phyloP scores from a whole-genome alignment of 2,888 invertebrate genomes.

The Hedychridium roseum region DNA sequence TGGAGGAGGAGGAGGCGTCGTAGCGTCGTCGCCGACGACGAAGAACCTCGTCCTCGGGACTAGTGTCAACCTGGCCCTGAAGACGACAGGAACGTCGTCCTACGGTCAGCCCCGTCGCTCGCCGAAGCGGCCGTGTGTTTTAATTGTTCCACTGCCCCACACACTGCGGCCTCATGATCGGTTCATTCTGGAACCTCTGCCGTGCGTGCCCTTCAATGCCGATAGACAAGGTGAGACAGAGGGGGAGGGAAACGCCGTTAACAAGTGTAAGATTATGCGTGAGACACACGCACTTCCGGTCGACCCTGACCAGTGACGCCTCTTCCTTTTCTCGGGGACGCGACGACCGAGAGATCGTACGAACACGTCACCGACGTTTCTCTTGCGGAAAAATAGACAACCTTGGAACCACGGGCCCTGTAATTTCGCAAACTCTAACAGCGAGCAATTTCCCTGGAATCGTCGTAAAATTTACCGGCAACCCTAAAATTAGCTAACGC shows the following conservation, averaged over 20 bases:
- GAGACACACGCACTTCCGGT: too few relatives aligned
- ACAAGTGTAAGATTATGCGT: too few relatives aligned
- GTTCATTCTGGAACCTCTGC: conserved; percentile 97
- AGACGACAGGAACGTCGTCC: conserved; percentile 11
- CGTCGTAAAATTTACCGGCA: conserved; percentile 5
- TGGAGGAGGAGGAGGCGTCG: too few relatives aligned
- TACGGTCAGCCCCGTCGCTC: conserved; percentile 38
- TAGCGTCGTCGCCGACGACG: conserved; percentile 22
- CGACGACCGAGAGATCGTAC: too few relatives aligned
- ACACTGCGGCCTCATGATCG: conserved; percentile 80
- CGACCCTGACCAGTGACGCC: too few relatives aligned
- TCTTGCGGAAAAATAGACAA: too few relatives aligned
- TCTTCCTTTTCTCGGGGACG: too few relatives aligned
- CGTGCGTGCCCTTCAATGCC: conserved; percentile 97
- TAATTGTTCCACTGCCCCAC: conserved; percentile 59
- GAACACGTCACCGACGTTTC: too few relatives aligned
- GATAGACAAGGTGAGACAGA: conserved; percentile 85
- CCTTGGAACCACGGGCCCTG: too few relatives aligned
- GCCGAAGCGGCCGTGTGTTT: conserved; percentile 48
- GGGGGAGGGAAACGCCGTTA: not conserved
- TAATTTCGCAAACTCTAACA: not conserved
- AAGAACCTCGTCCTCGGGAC: conserved; percentile 30
- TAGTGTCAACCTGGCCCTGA: conserved; percentile 32
- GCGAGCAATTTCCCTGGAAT: not conserved
- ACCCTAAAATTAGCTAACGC: conserved; percentile 5